Evolutionary conservation across 2,113 vertebrate genomes (phyloP), one percentile per base, ranked within the genome.

Genomic region (Epinephelus lanceolatus): DNA sequence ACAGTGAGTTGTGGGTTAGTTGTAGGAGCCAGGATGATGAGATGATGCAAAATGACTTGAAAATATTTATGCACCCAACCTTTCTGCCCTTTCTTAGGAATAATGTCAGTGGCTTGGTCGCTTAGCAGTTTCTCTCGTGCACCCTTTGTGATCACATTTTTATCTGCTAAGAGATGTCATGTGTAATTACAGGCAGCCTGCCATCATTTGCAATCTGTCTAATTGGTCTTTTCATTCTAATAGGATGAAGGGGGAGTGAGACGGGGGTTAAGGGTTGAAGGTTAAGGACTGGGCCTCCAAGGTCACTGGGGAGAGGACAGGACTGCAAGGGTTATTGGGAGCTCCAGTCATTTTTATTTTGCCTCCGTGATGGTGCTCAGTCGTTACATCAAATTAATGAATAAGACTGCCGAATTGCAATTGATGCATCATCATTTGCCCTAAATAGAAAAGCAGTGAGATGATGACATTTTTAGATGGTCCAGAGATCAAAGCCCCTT

Each of bases 201-300:
- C 88, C 87, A 81, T 95, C 94, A 90, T 94, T 90, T 94, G 94
- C 95, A 95, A 96, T 95, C 91, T 93, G 94, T 94, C 94, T 95
- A 95, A 96, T 96, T 95, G 93, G 91, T 91, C 75, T 89, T 93
- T 94, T 93, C 90, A 89, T 92, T 90, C 90, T 93, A 93, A 94
- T 87, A 77, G 94, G 90, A 93, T 91, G 92, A 90, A 65, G 86
- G 87, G 83, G 86, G 76, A 76, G 83, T 79, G 85, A 86, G 85
- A 89, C 1, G 42, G 78, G 81, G 82, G 86, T 85, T 87, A 89
- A 55, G 73, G 91, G 90, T 87, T 72, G 83, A 60, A 86, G 92
- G 92, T 92, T 90, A 93, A 92, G 86, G 88, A 91, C 87, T 63
- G 81, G 82, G 86, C 82, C 91, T 81, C 87, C 3, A 76, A 23